A percentile compares a stretch with the other conserved stretches of the same genome.
These are phyloP conservation scores for Brachypterus glaber DNA, from an alignment of 2,888 invertebrate genomes.

Conservation along the genomic window DNA sequence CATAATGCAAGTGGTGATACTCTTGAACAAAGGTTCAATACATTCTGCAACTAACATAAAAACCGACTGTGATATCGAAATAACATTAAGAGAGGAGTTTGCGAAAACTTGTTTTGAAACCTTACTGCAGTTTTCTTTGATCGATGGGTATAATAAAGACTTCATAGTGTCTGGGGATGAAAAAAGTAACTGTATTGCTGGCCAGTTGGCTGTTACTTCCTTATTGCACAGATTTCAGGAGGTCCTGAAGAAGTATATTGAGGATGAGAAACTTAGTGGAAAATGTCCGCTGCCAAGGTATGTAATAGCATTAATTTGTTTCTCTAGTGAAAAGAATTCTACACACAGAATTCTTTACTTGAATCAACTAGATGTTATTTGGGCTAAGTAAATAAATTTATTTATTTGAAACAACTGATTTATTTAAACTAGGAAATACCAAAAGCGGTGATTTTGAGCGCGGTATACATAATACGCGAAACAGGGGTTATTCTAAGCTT, in stretches of 20 bases:
- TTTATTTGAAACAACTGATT: too few species aligned
- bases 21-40: slow-evolving; percentile 79
- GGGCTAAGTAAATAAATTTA: too few species aligned
- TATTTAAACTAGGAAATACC: too few species aligned
- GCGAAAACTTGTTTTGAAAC: slow-evolving; percentile 96
- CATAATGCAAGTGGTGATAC: slow-evolving; percentile 69
- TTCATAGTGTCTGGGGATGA: slow-evolving; percentile 37
- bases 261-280: slow-evolving; percentile 73
- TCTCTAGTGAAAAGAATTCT: slow-evolving; percentile 6
- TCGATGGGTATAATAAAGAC: slow-evolving; percentile 59
- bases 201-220: slow-evolving; percentile 81
- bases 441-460: too few species aligned
- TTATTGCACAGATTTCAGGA: slow-evolving; percentile 87
- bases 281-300: slow-evolving; percentile 79
- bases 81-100: slow-evolving; percentile 85
- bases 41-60: slow-evolving; percentile 61
- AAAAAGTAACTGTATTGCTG: slow-evolving; percentile 49
- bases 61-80: slow-evolving; percentile 68
- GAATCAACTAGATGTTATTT: too few species aligned
- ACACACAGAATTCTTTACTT: too few species aligned
- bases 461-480: too few species aligned
- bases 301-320: slow-evolving; percentile 17
- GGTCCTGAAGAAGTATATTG: slow-evolving; percentile 78
- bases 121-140: slow-evolving; percentile 81
- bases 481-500: too few species aligned